A percentile compares a stretch with the other conserved stretches of the same genome.
phyloP scores from a whole-genome alignment of 1,140 invertebrate genomes.

The Zaprionus tsacasi region DNA sequence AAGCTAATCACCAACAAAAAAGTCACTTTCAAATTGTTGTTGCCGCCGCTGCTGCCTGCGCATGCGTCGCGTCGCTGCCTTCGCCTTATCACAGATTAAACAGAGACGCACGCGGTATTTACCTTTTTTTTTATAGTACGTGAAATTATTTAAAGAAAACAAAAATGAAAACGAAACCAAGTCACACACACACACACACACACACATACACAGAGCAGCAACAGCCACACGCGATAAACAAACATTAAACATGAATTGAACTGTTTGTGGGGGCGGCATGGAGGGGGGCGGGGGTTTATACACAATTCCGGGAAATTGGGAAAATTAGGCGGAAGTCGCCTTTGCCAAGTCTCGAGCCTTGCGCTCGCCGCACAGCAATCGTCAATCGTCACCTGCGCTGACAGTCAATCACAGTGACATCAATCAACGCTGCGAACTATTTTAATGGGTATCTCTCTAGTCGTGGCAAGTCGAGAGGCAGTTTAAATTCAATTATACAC shows the following conservation, averaged over 20 bases:
- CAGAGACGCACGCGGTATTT: slow-evolving; percentile 67
- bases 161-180: slow-evolving; percentile 68
- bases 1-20: slow-evolving; percentile 73
- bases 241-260: slow-evolving; percentile 78
- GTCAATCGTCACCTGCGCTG: slow-evolving; percentile 58
- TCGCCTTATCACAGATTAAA: slow-evolving; percentile 70
- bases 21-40: slow-evolving; percentile 55
- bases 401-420: slow-evolving; percentile 67
- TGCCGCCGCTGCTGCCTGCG: slow-evolving; percentile 41
- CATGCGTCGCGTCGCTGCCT: slow-evolving; percentile 51
- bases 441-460: not conserved
- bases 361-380: not conserved
- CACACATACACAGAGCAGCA: slow-evolving; percentile 13
- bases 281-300: not conserved
- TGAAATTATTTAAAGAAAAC: slow-evolving; percentile 78
- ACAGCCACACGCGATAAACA: slow-evolving; percentile 56
- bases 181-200: slow-evolving; percentile 52
- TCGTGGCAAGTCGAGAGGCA: not conserved
- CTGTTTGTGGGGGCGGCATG: slow-evolving; percentile 8
- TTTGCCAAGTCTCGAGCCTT: not conserved
- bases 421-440: slow-evolving; percentile 46
- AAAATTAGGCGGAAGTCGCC: slow-evolving; percentile 71
- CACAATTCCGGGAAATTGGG: slow-evolving; percentile 71
- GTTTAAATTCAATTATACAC: not conserved
- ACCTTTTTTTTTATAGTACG: slow-evolving; percentile 54